These are phyloP conservation scores for Prunella fulvescens DNA, from an alignment of 2,113 vertebrate genomes.

Conservation along the genomic window DNA sequence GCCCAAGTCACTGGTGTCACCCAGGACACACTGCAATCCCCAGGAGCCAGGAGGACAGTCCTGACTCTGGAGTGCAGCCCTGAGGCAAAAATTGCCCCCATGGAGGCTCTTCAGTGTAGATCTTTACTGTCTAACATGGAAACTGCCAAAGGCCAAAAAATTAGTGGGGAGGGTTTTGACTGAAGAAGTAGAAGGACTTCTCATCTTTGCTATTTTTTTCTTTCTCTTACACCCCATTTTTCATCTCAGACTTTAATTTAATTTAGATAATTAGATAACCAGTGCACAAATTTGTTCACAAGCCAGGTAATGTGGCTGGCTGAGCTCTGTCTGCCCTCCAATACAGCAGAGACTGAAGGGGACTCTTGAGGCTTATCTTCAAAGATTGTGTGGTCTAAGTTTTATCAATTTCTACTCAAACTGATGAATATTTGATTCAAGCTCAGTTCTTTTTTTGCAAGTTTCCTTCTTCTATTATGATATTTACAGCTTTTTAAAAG, in stretches of 20 bases:
- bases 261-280: not conserved
- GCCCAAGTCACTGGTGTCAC: not conserved
- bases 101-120: rapidly evolving
- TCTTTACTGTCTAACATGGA: not conserved
- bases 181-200: not conserved
- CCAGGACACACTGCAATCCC: too few species aligned
- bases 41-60: not conserved
- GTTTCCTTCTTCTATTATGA: not conserved
- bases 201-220: not conserved
- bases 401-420: not conserved
- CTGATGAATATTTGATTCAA: not conserved
- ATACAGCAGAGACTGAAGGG: not conserved
- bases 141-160: not conserved
- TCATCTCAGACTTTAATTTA: not conserved
- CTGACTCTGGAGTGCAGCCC: not conserved
- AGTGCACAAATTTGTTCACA: not conserved
- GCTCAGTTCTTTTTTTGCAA: not conserved
- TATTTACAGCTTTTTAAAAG: conserved; percentile 3
- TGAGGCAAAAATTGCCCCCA: not conserved
- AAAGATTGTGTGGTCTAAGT: not conserved
- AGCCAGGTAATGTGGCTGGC: not conserved
- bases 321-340: not conserved
- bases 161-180: not conserved
- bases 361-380: not conserved
- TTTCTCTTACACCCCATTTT: not conserved